Conservation (phyloP, 1,140 invertebrate genomes). For the Limonius californicus region DNA sequence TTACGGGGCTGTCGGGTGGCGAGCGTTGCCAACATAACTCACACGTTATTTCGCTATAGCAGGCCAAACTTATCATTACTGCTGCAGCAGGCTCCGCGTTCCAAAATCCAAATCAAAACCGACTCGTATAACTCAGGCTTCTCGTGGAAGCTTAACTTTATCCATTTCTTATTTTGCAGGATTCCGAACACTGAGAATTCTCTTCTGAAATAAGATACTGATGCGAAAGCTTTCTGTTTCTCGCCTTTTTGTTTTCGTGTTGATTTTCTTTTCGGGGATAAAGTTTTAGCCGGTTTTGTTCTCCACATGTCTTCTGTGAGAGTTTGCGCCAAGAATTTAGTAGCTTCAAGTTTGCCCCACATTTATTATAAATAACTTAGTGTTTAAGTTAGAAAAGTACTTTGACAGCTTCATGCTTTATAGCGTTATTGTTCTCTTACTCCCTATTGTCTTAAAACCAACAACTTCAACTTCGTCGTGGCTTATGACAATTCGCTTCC, state of each 20-base stretch:
- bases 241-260: conserved; percentile 23
- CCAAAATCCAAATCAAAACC: conserved; percentile 25
- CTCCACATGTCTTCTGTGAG: conserved; percentile 16
- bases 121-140: conserved; percentile 18
- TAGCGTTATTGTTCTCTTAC: conserved; percentile 4
- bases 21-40: conserved; percentile 28
- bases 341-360: conserved; percentile 6
- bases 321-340: conserved; percentile 7
- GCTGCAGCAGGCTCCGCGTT: conserved; percentile 16
- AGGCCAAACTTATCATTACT: conserved; percentile 21
- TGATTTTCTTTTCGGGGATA: conserved; percentile 18
- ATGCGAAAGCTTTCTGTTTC: conserved; percentile 13
- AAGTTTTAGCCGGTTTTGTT: conserved; percentile 20
- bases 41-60: conserved; percentile 23
- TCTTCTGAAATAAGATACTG: conserved; percentile 21
- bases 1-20: conserved; percentile 26
- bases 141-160: conserved; percentile 22
- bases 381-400: conserved; percentile 6
- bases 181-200: conserved; percentile 23
- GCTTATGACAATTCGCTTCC: too few relatives aligned
- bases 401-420: conserved; percentile 3
- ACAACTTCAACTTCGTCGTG: too few relatives aligned
- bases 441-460: background rate
- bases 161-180: conserved; percentile 26
- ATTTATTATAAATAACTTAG: conserved; percentile 22